Percentiles rank a stretch among this genome's conserved stretches.
phyloP scores from a whole-genome alignment of 2,113 vertebrate genomes.

The Atractosteus spatula region DNA sequence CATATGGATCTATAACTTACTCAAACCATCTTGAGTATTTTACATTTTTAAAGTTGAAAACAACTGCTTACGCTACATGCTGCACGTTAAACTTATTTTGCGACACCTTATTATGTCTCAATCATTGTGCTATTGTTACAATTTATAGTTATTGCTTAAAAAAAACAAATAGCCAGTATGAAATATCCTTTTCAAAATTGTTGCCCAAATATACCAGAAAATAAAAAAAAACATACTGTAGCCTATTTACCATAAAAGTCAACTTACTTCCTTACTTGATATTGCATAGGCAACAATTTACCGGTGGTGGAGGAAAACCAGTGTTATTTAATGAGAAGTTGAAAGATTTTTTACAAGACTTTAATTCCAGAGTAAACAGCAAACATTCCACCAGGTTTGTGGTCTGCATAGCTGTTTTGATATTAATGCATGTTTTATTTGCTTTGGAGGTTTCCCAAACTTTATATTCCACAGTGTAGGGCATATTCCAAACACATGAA shows the following conservation, averaged over 20 bases:
- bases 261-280: too few species aligned
- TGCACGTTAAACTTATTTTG: slow-evolving; percentile 26
- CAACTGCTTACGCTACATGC: slow-evolving; percentile 27
- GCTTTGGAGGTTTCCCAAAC: slow-evolving; percentile 61
- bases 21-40: slow-evolving; percentile 35
- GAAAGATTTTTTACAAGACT: slow-evolving; percentile 49
- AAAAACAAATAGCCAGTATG: slow-evolving; percentile 26
- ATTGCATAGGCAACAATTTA: background rate
- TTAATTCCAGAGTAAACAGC: slow-evolving; percentile 71
- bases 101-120: too few species aligned
- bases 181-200: too few species aligned
- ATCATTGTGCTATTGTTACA: too few species aligned
- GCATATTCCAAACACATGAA: slow-evolving; percentile 58
- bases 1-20: slow-evolving; percentile 40
- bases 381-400: slow-evolving; percentile 66
- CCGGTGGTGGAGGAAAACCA: background rate
- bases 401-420: slow-evolving; percentile 71
- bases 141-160: slow-evolving; percentile 13
- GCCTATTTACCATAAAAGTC: too few species aligned
- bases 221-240: too few species aligned
- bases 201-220: too few species aligned
- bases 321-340: slow-evolving; percentile 4
- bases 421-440: slow-evolving; percentile 76
- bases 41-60: slow-evolving; percentile 25
- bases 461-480: slow-evolving; percentile 58